Base-by-base conservation (phyloP, 1,140 invertebrate genomes). In the Drosophila mojavensis region DNA sequence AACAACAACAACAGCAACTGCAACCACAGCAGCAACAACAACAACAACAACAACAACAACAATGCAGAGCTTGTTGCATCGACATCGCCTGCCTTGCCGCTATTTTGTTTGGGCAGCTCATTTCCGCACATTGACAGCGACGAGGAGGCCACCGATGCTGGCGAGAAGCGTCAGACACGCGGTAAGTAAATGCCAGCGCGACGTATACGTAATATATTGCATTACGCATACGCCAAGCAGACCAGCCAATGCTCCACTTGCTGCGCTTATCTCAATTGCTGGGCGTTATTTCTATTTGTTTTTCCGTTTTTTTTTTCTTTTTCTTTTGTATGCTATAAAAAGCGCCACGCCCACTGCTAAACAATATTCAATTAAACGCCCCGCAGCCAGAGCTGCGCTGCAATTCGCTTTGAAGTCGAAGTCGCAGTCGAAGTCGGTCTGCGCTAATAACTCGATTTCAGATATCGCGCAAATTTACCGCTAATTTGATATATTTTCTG, bases 81-180 rank as follows among this genome's bases (percentile, higher is more conserved):
- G 48, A 89, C 55, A 13, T 91, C 90, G 45, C 90, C 91, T 33
- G 81, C 90, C 7, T 66, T 92, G 72, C 93, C 94, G 17, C 93
- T 94, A 85, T 95, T 95, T 81, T 95, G 95, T 90, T 92, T 95
- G 62, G 94, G 94, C 9, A 94, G 94, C n/a, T 94, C 95, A 66
- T 95, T 95, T 91, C 94, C 94, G 51, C 95, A 96, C 90, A 96
- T 96, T 75, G 95, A 96, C 91, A 95, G 95, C 80, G 95, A 96
- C 79, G 95, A 95, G 69, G 95, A 96, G 81, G 94, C 95, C 58
- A 94, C 94, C 75, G 93, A 93, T 63, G 67, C 47, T 33, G 79
- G 68, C 58, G 92, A 93, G 61, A 91, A 92, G 50, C 88, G 83
- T 17, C 92, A 92, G 82, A 84, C 69, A 58, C 28, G 74, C 39